Percentiles rank a stretch among this genome's conserved stretches.
Evolutionary conservation across 2,113 vertebrate genomes (phyloP).

Genomic region (Sterrhoptilus dennistouni): DNA sequence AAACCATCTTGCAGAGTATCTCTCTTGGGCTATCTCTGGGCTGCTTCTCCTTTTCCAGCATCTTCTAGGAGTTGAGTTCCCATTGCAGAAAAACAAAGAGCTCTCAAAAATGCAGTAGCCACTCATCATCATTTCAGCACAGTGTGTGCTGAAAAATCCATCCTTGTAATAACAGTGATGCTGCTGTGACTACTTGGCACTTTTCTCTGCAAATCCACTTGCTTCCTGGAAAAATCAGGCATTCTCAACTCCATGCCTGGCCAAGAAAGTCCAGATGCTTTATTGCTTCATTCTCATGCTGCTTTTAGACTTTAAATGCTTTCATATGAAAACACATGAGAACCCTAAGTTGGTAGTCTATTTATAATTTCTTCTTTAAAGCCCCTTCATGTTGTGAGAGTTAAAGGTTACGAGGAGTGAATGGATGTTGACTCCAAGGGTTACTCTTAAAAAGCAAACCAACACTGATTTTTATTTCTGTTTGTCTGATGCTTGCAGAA

Average conservation of each 20-base stretch:
- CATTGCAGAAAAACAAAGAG: background rate
- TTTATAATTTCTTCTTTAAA: conserved; percentile 29
- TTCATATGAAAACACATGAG: conserved; percentile 6
- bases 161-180: background rate
- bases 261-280: conserved; percentile 53
- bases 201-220: conserved; percentile 42
- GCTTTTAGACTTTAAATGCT: background rate
- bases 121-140: background rate
- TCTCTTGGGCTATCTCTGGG: background rate
- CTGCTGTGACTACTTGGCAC: conserved; percentile 18
- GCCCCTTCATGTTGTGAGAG: background rate
- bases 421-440: background rate
- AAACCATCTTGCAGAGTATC: background rate
- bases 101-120: background rate
- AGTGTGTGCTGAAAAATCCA: background rate
- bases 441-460: conserved; percentile 4
- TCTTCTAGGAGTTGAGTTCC: background rate
- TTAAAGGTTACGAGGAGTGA: background rate
- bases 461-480: conserved; percentile 33
- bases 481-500: conserved; percentile 10
- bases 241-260: background rate
- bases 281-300: conserved; percentile 11
- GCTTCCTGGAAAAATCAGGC: conserved; percentile 49
- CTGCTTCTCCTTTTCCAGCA: background rate
- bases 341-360: background rate